Conservation (phyloP, 2,888 invertebrate genomes). For the Scelioninae gen. 2 region DNA sequence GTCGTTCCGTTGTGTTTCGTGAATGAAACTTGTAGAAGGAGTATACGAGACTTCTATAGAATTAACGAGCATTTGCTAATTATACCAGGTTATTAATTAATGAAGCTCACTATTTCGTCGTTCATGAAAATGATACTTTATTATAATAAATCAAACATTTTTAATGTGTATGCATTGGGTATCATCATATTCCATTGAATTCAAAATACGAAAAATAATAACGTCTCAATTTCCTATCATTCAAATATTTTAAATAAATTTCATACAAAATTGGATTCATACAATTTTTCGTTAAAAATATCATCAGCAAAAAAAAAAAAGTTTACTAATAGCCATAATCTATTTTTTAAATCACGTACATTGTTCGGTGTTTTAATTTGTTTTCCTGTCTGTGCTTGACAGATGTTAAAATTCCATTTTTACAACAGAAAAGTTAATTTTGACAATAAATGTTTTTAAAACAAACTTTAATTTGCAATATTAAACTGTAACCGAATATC, state of each 20-base stretch:
- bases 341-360: not conserved
- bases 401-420: constrained; percentile 37
- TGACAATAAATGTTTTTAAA: constrained; percentile 16
- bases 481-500: constrained; percentile 16
- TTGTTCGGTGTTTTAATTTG: constrained; percentile 12
- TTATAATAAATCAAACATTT: no score
- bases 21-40: constrained; percentile 1
- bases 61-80: not conserved
- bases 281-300: no score
- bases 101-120: not conserved
- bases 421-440: constrained; percentile 28
- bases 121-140: no score
- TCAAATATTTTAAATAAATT: no score
- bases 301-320: no score
- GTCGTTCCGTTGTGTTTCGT: constrained; percentile 3
- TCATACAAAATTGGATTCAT: no score
- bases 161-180: no score
- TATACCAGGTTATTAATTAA: constrained; percentile 1
- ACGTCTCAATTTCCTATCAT: no score
- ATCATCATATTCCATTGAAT: no score
- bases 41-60: no score
- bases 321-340: constrained; percentile 3
- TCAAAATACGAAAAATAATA: no score
- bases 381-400: constrained; percentile 19
- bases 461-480: constrained; percentile 36